These are phyloP conservation scores for Anguilla megastoma DNA, from an alignment of 2,797 vertebrate genomes.

Conservation along the genomic window DNA sequence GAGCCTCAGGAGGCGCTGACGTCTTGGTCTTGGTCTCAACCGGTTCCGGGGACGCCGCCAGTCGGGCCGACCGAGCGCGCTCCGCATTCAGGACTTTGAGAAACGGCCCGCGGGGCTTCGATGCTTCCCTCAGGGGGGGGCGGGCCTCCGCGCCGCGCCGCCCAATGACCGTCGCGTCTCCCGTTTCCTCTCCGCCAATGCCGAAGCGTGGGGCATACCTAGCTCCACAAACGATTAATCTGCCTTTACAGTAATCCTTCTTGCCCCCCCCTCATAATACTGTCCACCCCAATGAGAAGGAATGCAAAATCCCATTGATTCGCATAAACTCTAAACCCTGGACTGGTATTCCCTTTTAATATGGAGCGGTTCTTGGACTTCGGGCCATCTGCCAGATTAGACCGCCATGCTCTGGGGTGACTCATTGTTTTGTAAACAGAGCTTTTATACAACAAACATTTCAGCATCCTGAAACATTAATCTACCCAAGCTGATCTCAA, in stretches of 20 bases:
- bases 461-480: conserved; percentile 73
- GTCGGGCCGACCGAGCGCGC: conserved; percentile 68
- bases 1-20: conserved; percentile 55
- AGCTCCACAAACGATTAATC: conserved; percentile 68
- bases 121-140: conserved; percentile 64
- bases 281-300: conserved; percentile 66
- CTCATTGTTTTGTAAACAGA: conserved; percentile 78
- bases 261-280: conserved; percentile 50
- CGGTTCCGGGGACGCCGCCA: conserved; percentile 37
- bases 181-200: conserved; percentile 70
- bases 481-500: conserved; percentile 75
- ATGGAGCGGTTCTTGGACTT: conserved; percentile 58
- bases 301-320: conserved; percentile 70
- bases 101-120: conserved; percentile 70
- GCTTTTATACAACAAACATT: conserved; percentile 77
- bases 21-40: conserved; percentile 41
- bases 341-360: conserved; percentile 58
- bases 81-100: conserved; percentile 62
- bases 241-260: conserved; percentile 70
- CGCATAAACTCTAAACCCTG: conserved; percentile 59
- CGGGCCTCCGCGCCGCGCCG: conserved; percentile 69
- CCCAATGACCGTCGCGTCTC: conserved; percentile 66
- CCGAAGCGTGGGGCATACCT: conserved; percentile 61
- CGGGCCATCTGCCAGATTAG: conserved; percentile 70
- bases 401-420: conserved; percentile 57